Percentiles rank a stretch among this genome's conserved stretches.
These are phyloP conservation scores for Ancistrus triradiatus DNA, from an alignment of 2,113 vertebrate genomes.

Conservation along the genomic window DNA sequence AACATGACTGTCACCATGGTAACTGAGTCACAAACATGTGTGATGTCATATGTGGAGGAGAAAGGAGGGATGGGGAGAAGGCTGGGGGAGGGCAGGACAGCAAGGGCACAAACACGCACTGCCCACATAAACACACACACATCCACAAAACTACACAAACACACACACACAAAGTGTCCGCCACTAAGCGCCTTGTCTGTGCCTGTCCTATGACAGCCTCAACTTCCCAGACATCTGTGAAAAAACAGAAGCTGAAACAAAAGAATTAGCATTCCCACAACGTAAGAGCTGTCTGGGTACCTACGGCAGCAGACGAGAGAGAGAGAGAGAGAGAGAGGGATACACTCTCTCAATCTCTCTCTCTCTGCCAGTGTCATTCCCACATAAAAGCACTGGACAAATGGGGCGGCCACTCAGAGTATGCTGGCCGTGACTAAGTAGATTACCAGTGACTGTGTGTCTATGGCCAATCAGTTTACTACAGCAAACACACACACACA, in stretches of 20 bases:
- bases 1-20: conserved; percentile 43
- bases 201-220: conserved; percentile 31
- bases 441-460: conserved; percentile 32
- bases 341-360: conserved; percentile 4
- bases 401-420: conserved; percentile 15
- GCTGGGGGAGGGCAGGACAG: conserved; percentile 25
- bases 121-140: not conserved
- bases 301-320: conserved; percentile 35
- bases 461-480: not conserved
- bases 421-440: conserved; percentile 16
- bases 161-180: not conserved
- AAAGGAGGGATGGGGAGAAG: conserved; percentile 2
- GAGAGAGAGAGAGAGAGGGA: no score
- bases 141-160: not conserved
- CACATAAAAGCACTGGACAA: conserved; percentile 25
- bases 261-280: conserved; percentile 45
- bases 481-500: not conserved
- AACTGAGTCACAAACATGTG: conserved; percentile 45
- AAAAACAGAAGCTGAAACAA: conserved; percentile 40
- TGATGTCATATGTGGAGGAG: conserved; percentile 36
- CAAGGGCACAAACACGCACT: conserved; percentile 5
- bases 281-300: conserved; percentile 37
- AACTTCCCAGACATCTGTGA: conserved; percentile 41
- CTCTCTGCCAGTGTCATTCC: conserved; percentile 34
- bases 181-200: conserved; percentile 14